These are phyloP conservation scores for Drosophila neutralis DNA, from an alignment of 2,888 invertebrate genomes.

Conservation along the genomic window DNA sequence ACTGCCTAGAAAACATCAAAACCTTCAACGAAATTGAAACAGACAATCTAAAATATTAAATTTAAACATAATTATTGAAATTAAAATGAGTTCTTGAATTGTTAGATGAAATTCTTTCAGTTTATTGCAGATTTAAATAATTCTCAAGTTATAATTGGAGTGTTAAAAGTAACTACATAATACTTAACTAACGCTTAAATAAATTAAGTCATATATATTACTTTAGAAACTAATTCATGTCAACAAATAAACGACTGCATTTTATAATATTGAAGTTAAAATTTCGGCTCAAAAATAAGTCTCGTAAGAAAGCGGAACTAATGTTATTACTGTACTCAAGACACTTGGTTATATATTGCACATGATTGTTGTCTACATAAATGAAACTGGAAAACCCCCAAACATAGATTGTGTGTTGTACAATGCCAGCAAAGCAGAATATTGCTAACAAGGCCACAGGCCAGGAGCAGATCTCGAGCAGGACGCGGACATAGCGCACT, in stretches of 20 bases:
- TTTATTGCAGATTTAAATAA: not conserved
- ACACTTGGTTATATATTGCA: not conserved
- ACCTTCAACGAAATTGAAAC: not conserved
- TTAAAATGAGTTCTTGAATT: not conserved
- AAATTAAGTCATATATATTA: not conserved
- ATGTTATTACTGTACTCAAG: not conserved
- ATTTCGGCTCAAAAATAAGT: not conserved
- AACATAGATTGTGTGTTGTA: conserved; percentile 28
- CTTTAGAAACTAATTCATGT: not conserved
- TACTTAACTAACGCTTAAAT: not conserved
- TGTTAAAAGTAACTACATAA: not conserved
- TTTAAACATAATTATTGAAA: not conserved
- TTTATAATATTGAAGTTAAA: not conserved
- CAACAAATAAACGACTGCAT: not conserved
- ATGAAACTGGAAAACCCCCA: not conserved
- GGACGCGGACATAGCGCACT: conserved; percentile 50
- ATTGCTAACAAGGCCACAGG: conserved; percentile 4
- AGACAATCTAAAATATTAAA: not conserved
- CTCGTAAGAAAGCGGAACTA: not conserved
- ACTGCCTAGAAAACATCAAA: not conserved
- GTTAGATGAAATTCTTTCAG: not conserved
- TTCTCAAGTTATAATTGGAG: not conserved
- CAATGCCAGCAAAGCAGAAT: conserved; percentile 28
- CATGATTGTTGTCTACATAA: conserved; percentile 9
- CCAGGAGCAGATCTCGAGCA: conserved; percentile 15